Conservation (phyloP, 2,888 invertebrate species). For the Erebia palarica region DNA sequence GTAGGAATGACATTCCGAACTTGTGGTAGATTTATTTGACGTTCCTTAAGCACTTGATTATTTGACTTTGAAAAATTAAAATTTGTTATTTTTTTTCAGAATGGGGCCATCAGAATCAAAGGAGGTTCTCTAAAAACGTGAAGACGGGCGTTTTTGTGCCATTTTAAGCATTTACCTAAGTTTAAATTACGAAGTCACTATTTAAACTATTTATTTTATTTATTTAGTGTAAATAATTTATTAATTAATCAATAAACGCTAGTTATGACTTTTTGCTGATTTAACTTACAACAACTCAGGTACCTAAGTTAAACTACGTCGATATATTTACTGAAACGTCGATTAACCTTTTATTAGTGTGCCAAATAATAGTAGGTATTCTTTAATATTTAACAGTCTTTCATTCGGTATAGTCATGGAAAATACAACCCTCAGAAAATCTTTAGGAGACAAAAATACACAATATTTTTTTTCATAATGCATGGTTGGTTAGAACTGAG, state of each 20-base stretch:
- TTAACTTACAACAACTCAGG: background rate
- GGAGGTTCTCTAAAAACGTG: constrained; percentile 5
- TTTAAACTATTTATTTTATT: constrained; percentile 33
- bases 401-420: no score
- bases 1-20: no score
- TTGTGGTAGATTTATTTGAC: no score
- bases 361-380: no score
- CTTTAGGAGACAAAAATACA: no score
- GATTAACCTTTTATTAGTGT: no score
- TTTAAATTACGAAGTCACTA: constrained; percentile 25
- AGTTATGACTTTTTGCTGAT: background rate
- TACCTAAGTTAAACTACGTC: background rate
- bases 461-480: no score
- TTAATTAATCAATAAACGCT: constrained; percentile 22
- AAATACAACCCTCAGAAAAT: no score
- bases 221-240: constrained; percentile 28
- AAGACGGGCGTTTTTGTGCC: constrained; percentile 28
- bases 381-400: no score
- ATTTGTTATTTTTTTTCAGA: background rate
- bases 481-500: no score
- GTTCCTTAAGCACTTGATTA: no score
- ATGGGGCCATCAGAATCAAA: constrained; percentile 5
- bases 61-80: background rate
- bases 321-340: background rate
- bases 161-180: constrained; percentile 34